Percentiles rank a stretch among this genome's conserved stretches.
Evolutionary conservation across 30 jellyfish, hydroid and myxozoan genomes (phyloP).

Genomic region (Cassiopea xamachana): DNA sequence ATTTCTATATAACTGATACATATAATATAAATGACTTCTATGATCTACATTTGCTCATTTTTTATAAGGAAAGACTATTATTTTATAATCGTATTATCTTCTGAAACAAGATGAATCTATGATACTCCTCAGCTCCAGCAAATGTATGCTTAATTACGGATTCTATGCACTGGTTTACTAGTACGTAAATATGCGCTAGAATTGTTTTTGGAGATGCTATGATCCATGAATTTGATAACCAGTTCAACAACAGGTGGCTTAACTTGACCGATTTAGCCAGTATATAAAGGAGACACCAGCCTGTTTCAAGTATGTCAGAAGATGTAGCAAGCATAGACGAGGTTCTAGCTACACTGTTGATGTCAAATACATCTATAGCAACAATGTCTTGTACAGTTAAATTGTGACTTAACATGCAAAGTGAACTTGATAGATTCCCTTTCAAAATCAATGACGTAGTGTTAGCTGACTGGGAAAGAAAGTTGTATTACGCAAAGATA

Average conservation of each 20-base stretch:
- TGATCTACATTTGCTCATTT: no score
- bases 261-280: background rate
- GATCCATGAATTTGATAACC: slow-evolving; percentile 20
- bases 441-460: slow-evolving; percentile 78
- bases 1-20: no score
- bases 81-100: no score
- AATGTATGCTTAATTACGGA: background rate
- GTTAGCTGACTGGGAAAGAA: slow-evolving; percentile 83
- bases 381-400: background rate
- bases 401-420: background rate
- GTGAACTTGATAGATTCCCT: slow-evolving; percentile 2
- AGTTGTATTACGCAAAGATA: slow-evolving; percentile 90
- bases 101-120: no score
- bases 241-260: slow-evolving; percentile 7
- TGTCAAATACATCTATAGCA: background rate
- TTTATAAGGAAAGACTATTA: no score
- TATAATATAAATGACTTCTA: no score
- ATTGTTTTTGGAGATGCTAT: slow-evolving; percentile 30
- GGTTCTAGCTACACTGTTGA: background rate
- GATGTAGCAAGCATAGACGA: background rate
- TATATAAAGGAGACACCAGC: slow-evolving; percentile 12
- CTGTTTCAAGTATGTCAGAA: background rate
- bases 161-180: background rate
- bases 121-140: background rate
- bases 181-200: background rate